Percentiles rank a stretch among this genome's conserved stretches.
phyloP scores from a whole-genome alignment of 1,140 invertebrate genomes.

The Arctopsyche grandis region DNA sequence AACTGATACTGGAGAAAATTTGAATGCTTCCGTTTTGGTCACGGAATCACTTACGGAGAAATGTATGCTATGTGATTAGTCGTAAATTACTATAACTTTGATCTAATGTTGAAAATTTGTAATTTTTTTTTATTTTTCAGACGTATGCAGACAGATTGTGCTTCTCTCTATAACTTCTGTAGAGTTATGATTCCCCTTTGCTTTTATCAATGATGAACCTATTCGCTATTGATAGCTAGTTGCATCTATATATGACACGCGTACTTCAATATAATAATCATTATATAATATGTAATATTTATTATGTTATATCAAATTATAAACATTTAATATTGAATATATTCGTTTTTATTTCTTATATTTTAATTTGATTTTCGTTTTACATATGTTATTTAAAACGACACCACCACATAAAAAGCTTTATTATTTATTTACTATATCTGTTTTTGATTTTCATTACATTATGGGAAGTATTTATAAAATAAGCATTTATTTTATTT shows the following conservation, averaged over 20 bases:
- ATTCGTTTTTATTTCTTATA: slow-evolving; percentile 1
- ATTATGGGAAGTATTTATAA: too few species aligned
- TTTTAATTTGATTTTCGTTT: neutral
- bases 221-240: slow-evolving; percentile 40
- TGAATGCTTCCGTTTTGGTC: slow-evolving; percentile 57
- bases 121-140: slow-evolving; percentile 58
- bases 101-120: neutral
- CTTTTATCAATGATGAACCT: slow-evolving; percentile 37
- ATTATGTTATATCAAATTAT: slow-evolving; percentile 46
- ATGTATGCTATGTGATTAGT: slow-evolving; percentile 54
- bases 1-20: slow-evolving; percentile 55
- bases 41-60: slow-evolving; percentile 61
- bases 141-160: slow-evolving; percentile 64
- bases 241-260: slow-evolving; percentile 41
- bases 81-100: neutral
- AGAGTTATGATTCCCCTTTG: slow-evolving; percentile 59
- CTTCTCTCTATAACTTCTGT: slow-evolving; percentile 59
- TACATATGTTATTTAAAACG: too few species aligned
- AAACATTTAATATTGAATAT: slow-evolving; percentile 35
- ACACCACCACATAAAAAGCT: too few species aligned
- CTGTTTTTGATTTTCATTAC: too few species aligned
- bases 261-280: slow-evolving; percentile 44
- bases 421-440: too few species aligned
- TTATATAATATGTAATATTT: slow-evolving; percentile 49
- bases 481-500: too few species aligned